Conservation (phyloP, 2,113 vertebrate genomes). For the Etia nguti region DNA sequence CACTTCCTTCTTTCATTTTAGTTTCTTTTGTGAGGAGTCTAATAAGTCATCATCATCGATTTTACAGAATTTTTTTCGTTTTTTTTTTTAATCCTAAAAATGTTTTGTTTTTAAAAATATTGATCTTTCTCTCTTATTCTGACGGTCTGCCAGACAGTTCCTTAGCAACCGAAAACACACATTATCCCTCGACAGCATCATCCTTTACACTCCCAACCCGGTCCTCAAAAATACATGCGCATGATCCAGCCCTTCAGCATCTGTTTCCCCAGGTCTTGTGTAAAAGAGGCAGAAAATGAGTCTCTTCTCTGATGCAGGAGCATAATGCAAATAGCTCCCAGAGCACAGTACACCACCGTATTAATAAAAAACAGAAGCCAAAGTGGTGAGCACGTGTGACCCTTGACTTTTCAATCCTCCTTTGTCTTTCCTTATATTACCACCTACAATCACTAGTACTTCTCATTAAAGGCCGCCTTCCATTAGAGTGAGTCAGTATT, state of each 20-base stretch:
- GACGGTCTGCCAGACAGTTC: conserved; percentile 50
- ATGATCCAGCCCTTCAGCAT: conserved; percentile 17
- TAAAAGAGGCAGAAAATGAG: conserved; percentile 48
- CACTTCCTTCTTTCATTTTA: not conserved
- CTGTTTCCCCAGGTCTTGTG: conserved; percentile 41
- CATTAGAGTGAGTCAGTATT: conserved; percentile 46
- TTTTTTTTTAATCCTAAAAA: not conserved
- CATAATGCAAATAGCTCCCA: conserved; percentile 6
- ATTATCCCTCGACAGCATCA: conserved; percentile 38
- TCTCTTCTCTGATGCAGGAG: conserved; percentile 43
- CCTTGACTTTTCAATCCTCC: conserved; percentile 40
- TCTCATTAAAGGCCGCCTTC: conserved; percentile 45
- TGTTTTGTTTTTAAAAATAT: not conserved
- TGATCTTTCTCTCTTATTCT: conserved; percentile 35
- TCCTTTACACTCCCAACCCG: not conserved
- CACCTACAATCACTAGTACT: conserved; percentile 42
- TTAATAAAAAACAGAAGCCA: conserved; percentile 39
- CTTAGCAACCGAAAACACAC: conserved; percentile 60
- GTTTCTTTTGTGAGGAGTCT: not conserved
- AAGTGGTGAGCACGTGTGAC: conserved; percentile 11
- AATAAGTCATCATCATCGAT: not conserved
- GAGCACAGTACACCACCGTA: not conserved
- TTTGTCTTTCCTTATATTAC: conserved; percentile 38
- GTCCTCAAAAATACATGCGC: conserved; percentile 11
- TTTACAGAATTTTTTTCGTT: not conserved